phyloP scores from a whole-genome alignment of 2,888 invertebrate species.

The Mamestra brassicae region DNA sequence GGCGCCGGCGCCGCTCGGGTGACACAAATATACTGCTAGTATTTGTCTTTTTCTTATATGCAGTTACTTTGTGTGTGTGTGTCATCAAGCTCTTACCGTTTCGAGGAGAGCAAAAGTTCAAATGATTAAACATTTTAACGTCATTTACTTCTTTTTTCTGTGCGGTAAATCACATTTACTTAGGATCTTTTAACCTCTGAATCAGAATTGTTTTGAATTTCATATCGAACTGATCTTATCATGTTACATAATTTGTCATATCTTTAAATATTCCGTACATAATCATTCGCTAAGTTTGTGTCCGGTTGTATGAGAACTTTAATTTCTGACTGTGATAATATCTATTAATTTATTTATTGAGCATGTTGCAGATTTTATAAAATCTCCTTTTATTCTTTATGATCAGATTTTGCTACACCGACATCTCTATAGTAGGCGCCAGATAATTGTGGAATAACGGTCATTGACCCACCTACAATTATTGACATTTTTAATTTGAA shows the following conservation, averaged over 20 bases:
- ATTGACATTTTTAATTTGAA: no score
- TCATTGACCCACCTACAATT: no score
- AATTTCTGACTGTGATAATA: conserved; percentile 8
- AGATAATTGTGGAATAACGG: no score
- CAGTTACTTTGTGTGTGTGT: conserved; percentile 63
- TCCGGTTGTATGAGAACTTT: not conserved
- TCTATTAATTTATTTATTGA: not conserved
- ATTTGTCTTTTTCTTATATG: conserved; percentile 76
- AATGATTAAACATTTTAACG: conserved; percentile 11
- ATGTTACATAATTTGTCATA: conserved; percentile 53
- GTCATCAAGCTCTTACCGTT: conserved; percentile 45
- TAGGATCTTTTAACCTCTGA: conserved; percentile 7
- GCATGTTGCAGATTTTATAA: not conserved
- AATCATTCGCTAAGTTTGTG: conserved; percentile 16
- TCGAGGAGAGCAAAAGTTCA: conserved; percentile 29
- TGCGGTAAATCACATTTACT: not conserved
- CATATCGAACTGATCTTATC: conserved; percentile 53
- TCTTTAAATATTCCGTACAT: conserved; percentile 28
- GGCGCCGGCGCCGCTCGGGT: conserved; percentile 86
- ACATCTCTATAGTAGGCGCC: no score
- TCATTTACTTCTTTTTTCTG: not conserved
- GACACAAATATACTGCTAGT: conserved; percentile 80
- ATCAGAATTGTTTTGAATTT: conserved; percentile 36
- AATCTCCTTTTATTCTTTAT: not conserved
- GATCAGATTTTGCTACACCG: not conserved